Evolutionary conservation across 2,888 invertebrate species (phyloP), one percentile per base, ranked within the genome.

Genomic region (Thyatira batis): DNA sequence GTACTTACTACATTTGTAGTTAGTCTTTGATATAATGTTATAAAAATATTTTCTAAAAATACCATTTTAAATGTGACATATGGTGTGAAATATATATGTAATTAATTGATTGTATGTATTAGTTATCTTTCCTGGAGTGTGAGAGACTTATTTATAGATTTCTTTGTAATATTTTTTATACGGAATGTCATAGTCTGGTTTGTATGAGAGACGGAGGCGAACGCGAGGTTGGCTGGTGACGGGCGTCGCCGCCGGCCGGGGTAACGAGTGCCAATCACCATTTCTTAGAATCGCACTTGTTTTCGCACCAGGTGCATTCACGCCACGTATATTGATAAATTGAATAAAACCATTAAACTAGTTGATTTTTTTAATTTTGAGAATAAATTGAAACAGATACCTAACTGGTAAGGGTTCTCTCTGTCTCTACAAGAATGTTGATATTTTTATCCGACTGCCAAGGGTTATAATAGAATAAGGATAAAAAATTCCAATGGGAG

Each of bases 211-310:
- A 51, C 52, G 62, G 51, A 60, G 57, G 65, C 52, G 57, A 63
- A 49, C 49, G 51, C 51, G 52, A 39, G 50, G 52, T 52, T 43
- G 58, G 49, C 49, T 61, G 51, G 55, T 51, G 58, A 50, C 58
- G 54, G 50, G 57, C 57, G 54, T 56, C 45, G 52, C 58, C 60
- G 67, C 60, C 25, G 58, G 56, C 55, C 63, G 59, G 57, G 60
- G 65, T 67, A 75, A 69, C 75, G 76, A 80, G 73, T 71, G 70
- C 74, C 82, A 84, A 83, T 84, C 84, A 80, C 73, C 70, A 70
- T 57, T 87, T 87, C 87, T 81, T 61, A 70, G 86, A 87, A 87
- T 58, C 71, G 68, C 74, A 77, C 73, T 75, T 80, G 81, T 81
- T 80, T 80, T 81, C 76, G 76, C 76, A 76, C 78, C 84, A 82